These are phyloP conservation scores for Nautilus pompilius DNA, from an alignment of 1,140 invertebrate genomes.

Conservation along the genomic window DNA sequence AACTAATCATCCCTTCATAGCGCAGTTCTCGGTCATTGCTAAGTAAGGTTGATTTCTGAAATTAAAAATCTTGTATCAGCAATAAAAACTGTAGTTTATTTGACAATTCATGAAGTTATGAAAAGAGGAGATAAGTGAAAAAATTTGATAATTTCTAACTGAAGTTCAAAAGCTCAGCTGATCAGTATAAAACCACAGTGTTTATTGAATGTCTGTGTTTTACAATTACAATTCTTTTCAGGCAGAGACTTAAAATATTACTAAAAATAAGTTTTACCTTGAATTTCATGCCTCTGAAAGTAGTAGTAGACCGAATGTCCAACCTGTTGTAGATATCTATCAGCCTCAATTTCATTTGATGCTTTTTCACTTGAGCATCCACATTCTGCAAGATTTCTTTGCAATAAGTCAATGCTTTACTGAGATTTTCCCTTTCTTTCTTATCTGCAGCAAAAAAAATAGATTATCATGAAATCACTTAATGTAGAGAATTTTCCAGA, in stretches of 20 bases:
- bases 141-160: no score
- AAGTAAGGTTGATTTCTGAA: slow-evolving; percentile 81
- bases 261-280: slow-evolving; percentile 59
- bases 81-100: neutral
- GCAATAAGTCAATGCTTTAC: slow-evolving; percentile 31
- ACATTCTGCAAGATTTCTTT: slow-evolving; percentile 66
- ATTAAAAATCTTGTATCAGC: no score
- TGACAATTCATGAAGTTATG: neutral
- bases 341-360: slow-evolving; percentile 82
- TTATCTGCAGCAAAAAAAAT: slow-evolving; percentile 38
- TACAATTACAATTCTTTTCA: no score
- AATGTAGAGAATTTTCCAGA: no score
- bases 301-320: slow-evolving; percentile 85
- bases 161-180: no score
- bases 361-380: slow-evolving; percentile 86
- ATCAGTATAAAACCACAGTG: no score
- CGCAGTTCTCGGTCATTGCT: slow-evolving; percentile 73
- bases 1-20: slow-evolving; percentile 51
- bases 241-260: neutral
- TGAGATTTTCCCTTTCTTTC: slow-evolving; percentile 40
- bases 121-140: no score
- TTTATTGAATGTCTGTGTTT: no score
- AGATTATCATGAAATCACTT: no score
- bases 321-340: slow-evolving; percentile 89
- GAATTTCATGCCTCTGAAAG: slow-evolving; percentile 80